These are phyloP conservation scores for Nephrotoma guestfalica DNA, from an alignment of 2,888 invertebrate species.

Conservation along the genomic window DNA sequence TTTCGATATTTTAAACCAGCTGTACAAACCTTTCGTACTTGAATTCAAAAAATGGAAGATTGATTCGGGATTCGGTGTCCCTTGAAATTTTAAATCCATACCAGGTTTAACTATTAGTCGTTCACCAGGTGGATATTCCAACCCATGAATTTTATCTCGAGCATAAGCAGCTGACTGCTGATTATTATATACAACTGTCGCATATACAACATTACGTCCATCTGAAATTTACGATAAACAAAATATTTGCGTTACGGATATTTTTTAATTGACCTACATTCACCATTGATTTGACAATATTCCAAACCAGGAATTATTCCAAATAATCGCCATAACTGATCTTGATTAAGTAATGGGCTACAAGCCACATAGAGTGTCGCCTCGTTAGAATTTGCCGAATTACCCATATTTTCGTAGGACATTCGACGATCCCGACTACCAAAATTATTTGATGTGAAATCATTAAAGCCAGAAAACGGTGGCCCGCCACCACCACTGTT, in stretches of 20 bases:
- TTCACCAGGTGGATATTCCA: constrained; percentile 84
- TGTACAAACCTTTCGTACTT: not conserved
- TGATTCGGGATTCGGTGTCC: not conserved
- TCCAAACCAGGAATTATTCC: constrained; percentile 70
- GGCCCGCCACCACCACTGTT: not conserved
- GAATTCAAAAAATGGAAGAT: constrained; percentile 7
- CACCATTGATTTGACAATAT: constrained; percentile 40
- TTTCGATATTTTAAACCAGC: not conserved
- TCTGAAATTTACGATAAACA: constrained; percentile 16
- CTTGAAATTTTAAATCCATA: constrained; percentile 19
- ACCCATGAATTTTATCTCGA: constrained; percentile 72
- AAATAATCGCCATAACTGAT: constrained; percentile 69
- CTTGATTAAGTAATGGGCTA: constrained; percentile 50
- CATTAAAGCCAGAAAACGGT: not conserved
- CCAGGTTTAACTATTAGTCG: constrained; percentile 44
- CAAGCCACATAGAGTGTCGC: constrained; percentile 42
- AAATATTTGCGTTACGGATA: not conserved
- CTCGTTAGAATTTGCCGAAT: not conserved
- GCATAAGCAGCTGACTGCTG: constrained; percentile 48
- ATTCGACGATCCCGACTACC: not conserved
- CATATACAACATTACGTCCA: constrained; percentile 33
- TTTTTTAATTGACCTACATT: constrained; percentile 20
- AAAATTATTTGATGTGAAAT: not conserved
- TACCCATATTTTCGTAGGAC: not conserved
- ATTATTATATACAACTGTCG: constrained; percentile 54